These are phyloP conservation scores for Melanostigma gelatinosum DNA, from an alignment of 2,113 vertebrate genomes.

Conservation along the genomic window DNA sequence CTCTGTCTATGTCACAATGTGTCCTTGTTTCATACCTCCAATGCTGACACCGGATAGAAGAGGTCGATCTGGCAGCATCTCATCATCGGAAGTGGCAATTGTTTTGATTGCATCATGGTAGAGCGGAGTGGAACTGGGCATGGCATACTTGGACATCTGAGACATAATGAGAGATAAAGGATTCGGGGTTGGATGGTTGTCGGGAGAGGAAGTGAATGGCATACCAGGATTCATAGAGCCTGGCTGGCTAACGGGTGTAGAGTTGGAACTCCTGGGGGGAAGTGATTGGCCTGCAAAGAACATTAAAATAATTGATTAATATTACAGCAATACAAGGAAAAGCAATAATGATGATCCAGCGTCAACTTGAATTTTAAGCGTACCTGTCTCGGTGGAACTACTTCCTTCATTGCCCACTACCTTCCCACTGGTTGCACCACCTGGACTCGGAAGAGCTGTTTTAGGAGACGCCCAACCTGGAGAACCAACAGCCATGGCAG, in stretches of 20 bases:
- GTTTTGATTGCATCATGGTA: slow-evolving; percentile 99
- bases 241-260: slow-evolving; percentile 87
- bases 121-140: slow-evolving; percentile 97
- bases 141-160: slow-evolving; percentile 99
- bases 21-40: slow-evolving; percentile 82
- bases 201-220: slow-evolving; percentile 91
- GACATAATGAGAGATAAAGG: slow-evolving; percentile 98
- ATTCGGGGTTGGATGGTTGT: slow-evolving; percentile 91
- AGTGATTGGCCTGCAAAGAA: slow-evolving; percentile 79
- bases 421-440: slow-evolving; percentile 83
- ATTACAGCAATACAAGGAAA: slow-evolving; percentile 8
- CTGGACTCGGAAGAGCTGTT: slow-evolving; percentile 91
- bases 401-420: slow-evolving; percentile 78
- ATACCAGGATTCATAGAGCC: slow-evolving; percentile 89
- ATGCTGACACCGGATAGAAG: slow-evolving; percentile 90
- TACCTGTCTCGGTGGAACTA: slow-evolving; percentile 81
- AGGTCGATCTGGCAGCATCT: slow-evolving; percentile 92
- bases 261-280: slow-evolving; percentile 87
- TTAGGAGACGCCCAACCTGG: slow-evolving; percentile 95
- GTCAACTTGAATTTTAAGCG: not conserved
- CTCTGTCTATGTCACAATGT: not conserved
- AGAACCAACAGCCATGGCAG: slow-evolving; percentile 90
- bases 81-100: slow-evolving; percentile 96
- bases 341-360: not conserved
- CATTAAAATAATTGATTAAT: slow-evolving; percentile 3